Percentiles rank a stretch among this genome's conserved stretches.
Conservation (phyloP, 2,888 invertebrate species). For the Neelides folsomi region DNA sequence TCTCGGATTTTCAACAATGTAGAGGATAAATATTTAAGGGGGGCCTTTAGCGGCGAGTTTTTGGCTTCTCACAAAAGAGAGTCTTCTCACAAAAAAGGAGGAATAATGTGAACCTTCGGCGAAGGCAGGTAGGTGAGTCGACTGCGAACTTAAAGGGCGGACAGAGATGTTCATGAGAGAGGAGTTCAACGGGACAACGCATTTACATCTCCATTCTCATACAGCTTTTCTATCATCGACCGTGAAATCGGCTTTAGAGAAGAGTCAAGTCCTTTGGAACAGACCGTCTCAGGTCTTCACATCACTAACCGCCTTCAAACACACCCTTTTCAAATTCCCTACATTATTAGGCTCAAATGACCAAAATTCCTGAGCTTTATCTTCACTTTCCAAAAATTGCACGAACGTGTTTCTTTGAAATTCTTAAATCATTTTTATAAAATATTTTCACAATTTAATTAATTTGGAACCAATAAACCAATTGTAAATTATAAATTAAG, state of each 20-base stretch:
- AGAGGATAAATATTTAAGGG: conserved; percentile 23
- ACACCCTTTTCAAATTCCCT: not conserved
- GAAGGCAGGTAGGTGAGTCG: not conserved
- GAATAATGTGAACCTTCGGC: no score
- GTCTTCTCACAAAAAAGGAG: not conserved
- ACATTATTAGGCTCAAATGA: not conserved
- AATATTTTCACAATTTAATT: no score
- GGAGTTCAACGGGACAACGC: conserved; percentile 4
- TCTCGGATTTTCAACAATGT: conserved; percentile 17
- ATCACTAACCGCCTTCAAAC: not conserved
- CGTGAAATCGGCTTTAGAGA: conserved; percentile 31
- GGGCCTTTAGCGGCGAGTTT: conserved; percentile 25
- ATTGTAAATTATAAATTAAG: no score
- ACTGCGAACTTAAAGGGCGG: no score
- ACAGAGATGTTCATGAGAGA: conserved; percentile 6
- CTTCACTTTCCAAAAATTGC: not conserved
- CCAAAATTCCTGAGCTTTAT: not conserved
- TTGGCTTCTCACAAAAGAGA: conserved; percentile 19
- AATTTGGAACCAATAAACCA: no score
- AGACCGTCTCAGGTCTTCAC: not conserved
- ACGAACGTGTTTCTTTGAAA: not conserved
- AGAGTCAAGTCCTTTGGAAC: not conserved
- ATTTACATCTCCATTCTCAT: conserved; percentile 13
- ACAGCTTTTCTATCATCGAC: conserved; percentile 14
- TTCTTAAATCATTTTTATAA: no score